A percentile compares a stretch with the other conserved stretches of the same genome.
These are phyloP conservation scores for Eublepharis macularius DNA, from an alignment of 2,113 vertebrate species.

Conservation along the genomic window DNA sequence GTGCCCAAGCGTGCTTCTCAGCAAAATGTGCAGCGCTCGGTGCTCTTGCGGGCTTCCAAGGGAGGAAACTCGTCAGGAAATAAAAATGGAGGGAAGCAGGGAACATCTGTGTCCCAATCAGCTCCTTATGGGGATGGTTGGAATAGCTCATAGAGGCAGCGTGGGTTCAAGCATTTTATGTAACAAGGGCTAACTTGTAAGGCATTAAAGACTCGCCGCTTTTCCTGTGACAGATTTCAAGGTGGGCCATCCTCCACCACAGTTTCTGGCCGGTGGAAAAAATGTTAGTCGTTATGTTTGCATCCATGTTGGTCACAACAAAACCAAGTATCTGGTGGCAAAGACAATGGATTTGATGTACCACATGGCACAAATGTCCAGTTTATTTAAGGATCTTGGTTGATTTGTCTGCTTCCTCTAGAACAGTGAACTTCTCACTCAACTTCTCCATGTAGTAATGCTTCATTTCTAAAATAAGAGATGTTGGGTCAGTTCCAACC, in stretches of 20 bases:
- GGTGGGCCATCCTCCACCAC: too few species aligned
- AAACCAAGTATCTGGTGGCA: too few species aligned
- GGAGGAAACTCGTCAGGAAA: background rate
- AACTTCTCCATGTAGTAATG: background rate
- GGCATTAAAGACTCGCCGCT: too few species aligned
- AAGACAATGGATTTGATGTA: too few species aligned
- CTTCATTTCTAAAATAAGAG: background rate
- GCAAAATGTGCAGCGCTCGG: background rate
- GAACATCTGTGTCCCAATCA: background rate
- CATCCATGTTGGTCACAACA: too few species aligned
- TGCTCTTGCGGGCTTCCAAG: background rate
- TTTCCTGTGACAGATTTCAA: too few species aligned
- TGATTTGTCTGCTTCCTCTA: background rate
- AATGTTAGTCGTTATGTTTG: too few species aligned
- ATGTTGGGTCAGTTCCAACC: background rate
- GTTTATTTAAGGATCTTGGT: background rate
- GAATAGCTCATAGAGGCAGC: too few species aligned
- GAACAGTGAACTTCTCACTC: background rate
- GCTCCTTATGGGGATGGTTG: too few species aligned
- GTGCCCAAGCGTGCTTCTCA: background rate
- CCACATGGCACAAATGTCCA: background rate
- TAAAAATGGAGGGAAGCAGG: rapidly evolving
- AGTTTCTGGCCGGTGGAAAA: too few species aligned
- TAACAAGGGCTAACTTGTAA: too few species aligned
- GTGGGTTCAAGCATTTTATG: too few species aligned